Conservation (phyloP, 2,113 vertebrate species). For the Anolis sagrei region DNA sequence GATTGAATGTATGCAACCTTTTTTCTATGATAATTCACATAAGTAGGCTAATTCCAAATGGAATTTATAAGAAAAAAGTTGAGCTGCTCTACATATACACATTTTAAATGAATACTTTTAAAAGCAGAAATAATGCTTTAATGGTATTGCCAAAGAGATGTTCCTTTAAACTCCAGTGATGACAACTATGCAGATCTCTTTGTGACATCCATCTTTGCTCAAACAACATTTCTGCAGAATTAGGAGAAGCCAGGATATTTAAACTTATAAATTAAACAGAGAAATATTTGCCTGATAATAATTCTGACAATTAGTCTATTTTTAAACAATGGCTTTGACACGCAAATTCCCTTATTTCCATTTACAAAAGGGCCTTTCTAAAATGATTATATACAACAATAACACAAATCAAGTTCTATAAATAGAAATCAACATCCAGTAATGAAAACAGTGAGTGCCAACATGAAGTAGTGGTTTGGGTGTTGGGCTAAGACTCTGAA, state of each 20-base stretch:
- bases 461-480: no score
- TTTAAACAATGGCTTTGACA: neutral
- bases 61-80: neutral
- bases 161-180: neutral
- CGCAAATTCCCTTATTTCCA: neutral
- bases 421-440: neutral
- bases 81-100: slow-evolving; percentile 3
- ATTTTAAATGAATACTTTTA: neutral
- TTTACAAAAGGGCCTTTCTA: neutral
- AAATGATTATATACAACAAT: neutral
- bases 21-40: neutral
- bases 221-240: neutral
- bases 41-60: slow-evolving; percentile 5
- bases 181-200: neutral
- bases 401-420: neutral
- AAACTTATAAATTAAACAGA: neutral
- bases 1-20: neutral
- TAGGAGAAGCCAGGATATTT: neutral
- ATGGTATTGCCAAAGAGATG: no score
- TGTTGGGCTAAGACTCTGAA: no score
- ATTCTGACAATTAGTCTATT: neutral
- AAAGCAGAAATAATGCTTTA: neutral
- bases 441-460: neutral
- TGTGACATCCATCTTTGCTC: neutral
- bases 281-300: neutral